phyloP scores from a whole-genome alignment of 1,140 invertebrate genomes.

The Cherax quadricarinatus region DNA sequence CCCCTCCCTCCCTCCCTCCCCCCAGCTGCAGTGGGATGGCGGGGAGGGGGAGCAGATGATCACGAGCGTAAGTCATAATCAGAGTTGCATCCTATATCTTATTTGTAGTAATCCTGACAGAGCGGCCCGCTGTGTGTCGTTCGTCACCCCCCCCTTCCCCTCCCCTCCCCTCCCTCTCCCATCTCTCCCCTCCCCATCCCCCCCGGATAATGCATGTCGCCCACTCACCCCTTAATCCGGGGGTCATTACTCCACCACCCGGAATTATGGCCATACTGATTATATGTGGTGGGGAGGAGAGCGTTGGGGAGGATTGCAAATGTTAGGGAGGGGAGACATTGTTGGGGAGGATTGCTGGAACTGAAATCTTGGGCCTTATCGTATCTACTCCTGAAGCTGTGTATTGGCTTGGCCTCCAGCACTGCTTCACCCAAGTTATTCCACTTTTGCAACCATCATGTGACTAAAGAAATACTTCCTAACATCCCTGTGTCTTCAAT shows the following conservation, averaged over 20 bases:
- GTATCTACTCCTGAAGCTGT: too few species aligned
- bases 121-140: constrained; percentile 12
- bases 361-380: too few species aligned
- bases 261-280: constrained; percentile 32
- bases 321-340: background rate
- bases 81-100: constrained; percentile 27
- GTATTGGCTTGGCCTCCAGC: too few species aligned
- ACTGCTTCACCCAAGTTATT: too few species aligned
- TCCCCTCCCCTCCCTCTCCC: background rate
- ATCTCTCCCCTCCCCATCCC: background rate
- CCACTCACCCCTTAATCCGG: constrained; percentile 26
- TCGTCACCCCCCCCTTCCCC: background rate
- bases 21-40: too few species aligned
- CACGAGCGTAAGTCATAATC: background rate
- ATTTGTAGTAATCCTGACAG: constrained; percentile 43
- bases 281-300: constrained; percentile 2
- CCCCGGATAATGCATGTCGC: constrained; percentile 19
- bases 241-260: constrained; percentile 21
- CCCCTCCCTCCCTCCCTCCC: background rate
- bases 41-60: background rate
- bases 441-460: too few species aligned
- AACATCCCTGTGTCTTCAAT: too few species aligned
- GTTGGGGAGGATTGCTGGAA: background rate
- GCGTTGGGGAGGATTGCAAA: background rate
- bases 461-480: too few species aligned